Evolutionary conservation across 1,140 invertebrate species (phyloP).

Genomic region (Mesaphorura yosii): DNA sequence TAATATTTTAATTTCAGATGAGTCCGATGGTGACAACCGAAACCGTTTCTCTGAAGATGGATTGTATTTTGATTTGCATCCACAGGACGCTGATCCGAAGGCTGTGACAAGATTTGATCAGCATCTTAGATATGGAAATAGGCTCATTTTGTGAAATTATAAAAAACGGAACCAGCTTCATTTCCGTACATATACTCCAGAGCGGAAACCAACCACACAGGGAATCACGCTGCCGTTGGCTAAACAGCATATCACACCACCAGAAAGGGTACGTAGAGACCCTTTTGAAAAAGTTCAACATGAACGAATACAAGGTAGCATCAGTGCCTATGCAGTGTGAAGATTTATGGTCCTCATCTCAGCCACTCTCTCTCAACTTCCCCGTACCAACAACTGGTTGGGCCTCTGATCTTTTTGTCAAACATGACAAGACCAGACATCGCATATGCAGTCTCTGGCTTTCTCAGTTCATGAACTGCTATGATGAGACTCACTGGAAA

Average conservation of each 20-base stretch:
- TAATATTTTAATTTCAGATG: too few species aligned
- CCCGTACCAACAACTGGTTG: constrained; percentile 35
- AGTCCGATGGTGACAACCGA: too few species aligned
- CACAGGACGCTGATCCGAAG: too few species aligned
- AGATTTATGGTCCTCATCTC: constrained; percentile 17
- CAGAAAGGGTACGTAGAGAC: neutral
- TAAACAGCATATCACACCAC: neutral
- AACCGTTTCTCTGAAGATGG: too few species aligned
- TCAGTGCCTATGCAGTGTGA: constrained; percentile 32
- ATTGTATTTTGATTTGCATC: too few species aligned
- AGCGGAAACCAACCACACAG: neutral
- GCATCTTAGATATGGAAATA: neutral
- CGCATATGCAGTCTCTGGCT: constrained; percentile 35
- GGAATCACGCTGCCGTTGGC: too few species aligned
- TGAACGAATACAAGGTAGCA: constrained; percentile 12
- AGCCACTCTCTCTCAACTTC: neutral
- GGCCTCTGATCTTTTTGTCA: constrained; percentile 36
- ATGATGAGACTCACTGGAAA: constrained; percentile 33
- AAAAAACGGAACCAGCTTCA: neutral
- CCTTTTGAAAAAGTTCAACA: neutral
- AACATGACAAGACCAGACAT: constrained; percentile 37
- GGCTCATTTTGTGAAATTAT: neutral
- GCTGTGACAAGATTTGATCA: neutral
- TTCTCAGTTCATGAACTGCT: constrained; percentile 34
- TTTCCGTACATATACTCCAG: neutral